Base-by-base conservation (phyloP, 92 coral and sea anemone species). In the Palythoa grandis region DNA sequence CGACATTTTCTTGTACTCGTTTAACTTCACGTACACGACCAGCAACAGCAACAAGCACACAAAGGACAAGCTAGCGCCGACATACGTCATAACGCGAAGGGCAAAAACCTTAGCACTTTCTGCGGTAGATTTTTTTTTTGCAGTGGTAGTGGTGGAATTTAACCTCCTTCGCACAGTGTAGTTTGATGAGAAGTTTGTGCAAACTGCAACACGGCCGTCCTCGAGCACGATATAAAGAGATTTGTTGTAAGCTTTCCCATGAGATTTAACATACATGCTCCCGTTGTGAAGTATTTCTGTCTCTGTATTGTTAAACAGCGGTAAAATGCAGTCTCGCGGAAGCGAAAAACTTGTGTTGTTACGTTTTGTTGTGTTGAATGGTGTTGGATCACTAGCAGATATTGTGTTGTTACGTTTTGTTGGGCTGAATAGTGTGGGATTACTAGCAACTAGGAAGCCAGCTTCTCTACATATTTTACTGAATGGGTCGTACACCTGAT, bases 401-500 rank as follows among this genome's bases (percentile, higher is more conserved):
- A 29, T 29, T 29, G 35, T 29, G 1, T 29, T 29, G 35, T 29
- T 29, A 29, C 35, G 35, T 29, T 29, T 29, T 29, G 0, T 1
- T 29, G 35, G 35, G 1, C 1, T 29, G 35, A 29, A 0, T 29
- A 29, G 1, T 0, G 1, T 29, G 35, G 35, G 35, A 1, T 29
- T 1, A 25, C 2, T 4, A 39, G 9, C 71, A 22, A 4, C 19
- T 10, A 12, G 16, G 5, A 39, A 7, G 20, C 29, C 10, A 38
- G 72, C 56, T 0, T 60, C 54, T 61, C 83, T 38, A 47, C 83
- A 79, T 3, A 2, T 61, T 23, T 79, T 79, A 11, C 72, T 61
- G 37, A 79, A 79, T n/a, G 83, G 83, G 58, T 79, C 83, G 40
- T 79, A 79, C 11, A 79, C 72, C 4, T 39, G 19, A 14, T 20